Conservation (phyloP, 2,888 invertebrate genomes). For the Loripinus fragilis region DNA sequence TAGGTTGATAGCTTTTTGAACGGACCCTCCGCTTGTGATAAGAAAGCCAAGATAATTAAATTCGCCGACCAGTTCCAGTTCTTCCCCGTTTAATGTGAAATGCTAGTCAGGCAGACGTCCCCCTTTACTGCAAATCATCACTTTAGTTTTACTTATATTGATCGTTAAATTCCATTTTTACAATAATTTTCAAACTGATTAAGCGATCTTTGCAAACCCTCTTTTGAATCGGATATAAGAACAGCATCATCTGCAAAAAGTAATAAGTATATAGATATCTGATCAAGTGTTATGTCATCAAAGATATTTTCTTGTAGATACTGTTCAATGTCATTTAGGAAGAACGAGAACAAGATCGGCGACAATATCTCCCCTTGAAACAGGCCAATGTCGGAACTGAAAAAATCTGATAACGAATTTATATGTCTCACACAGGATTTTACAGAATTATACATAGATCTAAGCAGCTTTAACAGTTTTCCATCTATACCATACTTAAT, state of each 20-base stretch:
- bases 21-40: background rate
- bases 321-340: conserved; percentile 11
- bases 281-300: conserved; percentile 11
- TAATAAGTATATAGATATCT: background rate
- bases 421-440: conserved; percentile 16
- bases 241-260: conserved; percentile 10
- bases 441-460: conserved; percentile 2
- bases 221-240: background rate
- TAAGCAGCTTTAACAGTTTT: background rate
- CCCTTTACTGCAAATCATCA: background rate
- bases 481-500: conserved; percentile 1
- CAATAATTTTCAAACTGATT: background rate
- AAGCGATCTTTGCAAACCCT: background rate
- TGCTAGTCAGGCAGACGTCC: background rate
- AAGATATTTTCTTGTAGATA: conserved; percentile 12
- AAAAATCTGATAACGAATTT: conserved; percentile 6
- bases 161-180: background rate
- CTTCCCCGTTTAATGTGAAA: background rate
- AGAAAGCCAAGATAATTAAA: conserved; percentile 5
- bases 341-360: background rate
- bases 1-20: background rate
- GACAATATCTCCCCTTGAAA: conserved; percentile 22
- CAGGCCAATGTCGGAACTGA: conserved; percentile 9
- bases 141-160: background rate
- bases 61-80: background rate